Base-by-base conservation (phyloP, 2,113 vertebrate species). In the Semicossyphus pulcher region DNA sequence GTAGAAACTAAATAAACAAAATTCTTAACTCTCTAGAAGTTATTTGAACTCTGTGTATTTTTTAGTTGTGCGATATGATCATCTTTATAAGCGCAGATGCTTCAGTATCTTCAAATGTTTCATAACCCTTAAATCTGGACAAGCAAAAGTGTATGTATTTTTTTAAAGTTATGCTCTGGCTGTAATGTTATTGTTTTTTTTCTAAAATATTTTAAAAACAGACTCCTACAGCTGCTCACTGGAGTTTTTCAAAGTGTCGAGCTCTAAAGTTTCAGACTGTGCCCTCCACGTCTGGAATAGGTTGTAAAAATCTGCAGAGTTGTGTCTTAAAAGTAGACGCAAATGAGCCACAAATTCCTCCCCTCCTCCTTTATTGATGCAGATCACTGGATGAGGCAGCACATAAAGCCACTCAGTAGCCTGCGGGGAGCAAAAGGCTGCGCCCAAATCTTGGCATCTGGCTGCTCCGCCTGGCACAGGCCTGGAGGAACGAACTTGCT, bases 361-460 rank as follows among this genome's bases (percentile, higher is more conserved):
- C 42, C 26, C 11, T 10, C 16, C 29, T 62, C 11, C 52, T 25
- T 45, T 7, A 26, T 47, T 36, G 48, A 47, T 3, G 5, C 31
- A 58, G 67, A 70, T 54, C 42, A 29, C 57, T 57, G 7, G 36
- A 65, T 26, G 66, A 70, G 39, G 20, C 37, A 6, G 29, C 86
- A 52, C 68, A 67, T 10, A 34, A 48, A 76, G 79, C 18, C 64
- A 21, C 66, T 64, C 51, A 6, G 68, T 16, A 12, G 63, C 72
- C 74, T 42, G 49, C 77, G 51, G 83, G 62, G 25, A 61, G 45
- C 68, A 44, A 57, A 76, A 67, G 58, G 65, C 83, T 57, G 36
- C 10, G 25, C 44, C 59, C 79, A 23, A 23, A 70, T 48, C 61
- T 47, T 67, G 68, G 66, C 64, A 65, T 81, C 71, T 72, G 74